phyloP scores from a whole-genome alignment of 2,113 vertebrate genomes.

The Oncorhynchus clarkii region DNA sequence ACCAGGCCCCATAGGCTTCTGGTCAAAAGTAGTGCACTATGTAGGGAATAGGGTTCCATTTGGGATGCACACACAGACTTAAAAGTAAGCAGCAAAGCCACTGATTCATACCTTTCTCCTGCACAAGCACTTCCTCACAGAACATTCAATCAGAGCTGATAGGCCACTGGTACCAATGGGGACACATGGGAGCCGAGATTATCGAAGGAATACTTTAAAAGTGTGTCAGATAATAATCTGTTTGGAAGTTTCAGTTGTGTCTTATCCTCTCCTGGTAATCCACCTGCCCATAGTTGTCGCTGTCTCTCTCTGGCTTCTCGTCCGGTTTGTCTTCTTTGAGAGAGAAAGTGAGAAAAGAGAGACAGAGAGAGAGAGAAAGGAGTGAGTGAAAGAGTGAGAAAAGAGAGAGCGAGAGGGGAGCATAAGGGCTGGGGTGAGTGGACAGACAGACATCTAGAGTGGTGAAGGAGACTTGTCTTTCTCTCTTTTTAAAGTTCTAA shows the following conservation, averaged over 20 bases:
- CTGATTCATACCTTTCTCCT: conserved; percentile 49
- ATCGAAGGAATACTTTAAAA: conserved; percentile 36
- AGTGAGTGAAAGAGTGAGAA: too few species aligned
- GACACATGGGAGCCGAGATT: conserved; percentile 42
- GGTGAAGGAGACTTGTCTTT: conserved; percentile 44
- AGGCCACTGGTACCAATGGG: conserved; percentile 38
- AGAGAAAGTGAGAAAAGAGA: conserved; percentile 21
- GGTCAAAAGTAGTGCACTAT: too few species aligned
- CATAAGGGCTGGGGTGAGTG: conserved; percentile 15
- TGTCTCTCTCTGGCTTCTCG: conserved; percentile 41
- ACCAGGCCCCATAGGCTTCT: too few species aligned
- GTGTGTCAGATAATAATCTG: conserved; percentile 61
- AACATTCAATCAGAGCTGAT: conserved; percentile 61
- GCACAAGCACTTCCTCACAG: conserved; percentile 53
- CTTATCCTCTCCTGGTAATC: conserved; percentile 43
- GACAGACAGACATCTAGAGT: conserved; percentile 34
- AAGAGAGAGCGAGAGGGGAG: too few species aligned
- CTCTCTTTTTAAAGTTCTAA: conserved; percentile 46
- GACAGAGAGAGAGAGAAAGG: too few species aligned
- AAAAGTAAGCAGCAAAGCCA: conserved; percentile 53
- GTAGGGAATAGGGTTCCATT: too few species aligned
- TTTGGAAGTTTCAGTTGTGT: conserved; percentile 37
- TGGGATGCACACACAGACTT: background rate
- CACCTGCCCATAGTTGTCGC: conserved; percentile 36
- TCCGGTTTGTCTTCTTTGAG: conserved; percentile 29